Evolutionary conservation across 2,888 invertebrate species (phyloP).

Genomic region (Caenorhabditis uteleia): DNA sequence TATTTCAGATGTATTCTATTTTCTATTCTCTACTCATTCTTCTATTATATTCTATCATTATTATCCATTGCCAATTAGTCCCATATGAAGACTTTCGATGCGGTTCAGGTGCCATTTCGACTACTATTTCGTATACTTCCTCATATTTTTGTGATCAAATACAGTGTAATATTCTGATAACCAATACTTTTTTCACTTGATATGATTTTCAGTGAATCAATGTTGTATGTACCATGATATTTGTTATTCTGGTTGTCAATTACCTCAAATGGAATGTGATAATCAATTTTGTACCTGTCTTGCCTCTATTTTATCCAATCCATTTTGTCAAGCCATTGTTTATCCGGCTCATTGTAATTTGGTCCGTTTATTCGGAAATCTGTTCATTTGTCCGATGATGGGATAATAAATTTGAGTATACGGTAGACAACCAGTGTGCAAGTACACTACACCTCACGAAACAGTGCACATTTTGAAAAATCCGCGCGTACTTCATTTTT

Average conservation of each 20-base stretch:
- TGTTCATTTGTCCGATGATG: constrained; percentile 36
- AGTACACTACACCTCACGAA: no score
- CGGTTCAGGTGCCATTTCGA: constrained; percentile 22
- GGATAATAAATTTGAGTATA: constrained; percentile 5
- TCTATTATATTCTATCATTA: no score
- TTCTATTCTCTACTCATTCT: no score
- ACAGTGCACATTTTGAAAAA: no score
- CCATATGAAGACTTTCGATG: constrained; percentile 28
- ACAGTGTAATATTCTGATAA: constrained; percentile 11
- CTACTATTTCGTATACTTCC: constrained; percentile 24
- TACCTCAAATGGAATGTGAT: constrained; percentile 48
- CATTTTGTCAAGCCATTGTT: constrained; percentile 36
- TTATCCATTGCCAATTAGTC: constrained; percentile 11
- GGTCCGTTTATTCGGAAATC: constrained; percentile 24
- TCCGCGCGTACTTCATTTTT: no score
- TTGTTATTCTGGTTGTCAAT: constrained; percentile 39
- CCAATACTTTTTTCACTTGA: neutral
- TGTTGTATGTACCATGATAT: constrained; percentile 45
- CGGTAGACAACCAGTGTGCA: constrained; percentile 2
- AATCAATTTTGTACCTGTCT: constrained; percentile 42
- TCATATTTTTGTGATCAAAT: constrained; percentile 34
- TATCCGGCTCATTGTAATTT: constrained; percentile 35
- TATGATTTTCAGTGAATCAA: constrained; percentile 39
- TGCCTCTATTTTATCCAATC: constrained; percentile 33
- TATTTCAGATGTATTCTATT: no score